Evolutionary conservation across 2,797 vertebrate species (phyloP), one percentile per base, ranked within the genome.

Genomic region (Cryptoblepharus egeriae): DNA sequence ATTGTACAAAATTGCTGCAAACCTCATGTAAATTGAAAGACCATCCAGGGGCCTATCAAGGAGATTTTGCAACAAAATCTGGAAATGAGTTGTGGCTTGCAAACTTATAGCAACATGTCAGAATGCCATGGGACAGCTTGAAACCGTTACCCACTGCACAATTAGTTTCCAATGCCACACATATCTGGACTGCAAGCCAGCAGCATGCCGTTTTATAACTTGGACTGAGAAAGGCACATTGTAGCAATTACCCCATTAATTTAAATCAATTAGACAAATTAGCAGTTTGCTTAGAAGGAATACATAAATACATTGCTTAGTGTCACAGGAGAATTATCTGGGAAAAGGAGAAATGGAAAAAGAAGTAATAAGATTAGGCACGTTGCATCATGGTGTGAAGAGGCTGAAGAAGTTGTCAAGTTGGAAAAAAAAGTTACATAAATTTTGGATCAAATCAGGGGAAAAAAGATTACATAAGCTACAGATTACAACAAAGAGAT

Each of bases 181-280:
- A n/a, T 42, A 61, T 65, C 76, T 82, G 69, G 15, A 11, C 42
- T 0, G 0, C 32, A n/a, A 64, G 0, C 49, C 75, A 61, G 77
- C 30, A 45, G 35, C 20, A 55, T n/a, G 30, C 60, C 39, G 78
- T 71, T 75, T 2, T 24, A 67, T 68, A 68, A 76, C 88, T 78
- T 26, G 74, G n/a, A 60, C 61, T 49, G 69, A 0, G 1, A 20
- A 69, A 10, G 60, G 76, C 69, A 69, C 37, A 16, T 60, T 26
- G 35, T 6, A 58, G 85, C 45, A 79, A 82, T 70, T 80, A 61
- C 28, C 7, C 61, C 85, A 85, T 84, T 80, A 58, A 87, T 32
- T 85, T 83, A 90, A 72, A 90, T 86, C 78, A 84, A 88, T 90
- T 81, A 93, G 76, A 76, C 87, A 30, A 89, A 79, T 81, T 90